Evolutionary conservation across 2,888 invertebrate genomes (phyloP).

Genomic region (Leucania comma): DNA sequence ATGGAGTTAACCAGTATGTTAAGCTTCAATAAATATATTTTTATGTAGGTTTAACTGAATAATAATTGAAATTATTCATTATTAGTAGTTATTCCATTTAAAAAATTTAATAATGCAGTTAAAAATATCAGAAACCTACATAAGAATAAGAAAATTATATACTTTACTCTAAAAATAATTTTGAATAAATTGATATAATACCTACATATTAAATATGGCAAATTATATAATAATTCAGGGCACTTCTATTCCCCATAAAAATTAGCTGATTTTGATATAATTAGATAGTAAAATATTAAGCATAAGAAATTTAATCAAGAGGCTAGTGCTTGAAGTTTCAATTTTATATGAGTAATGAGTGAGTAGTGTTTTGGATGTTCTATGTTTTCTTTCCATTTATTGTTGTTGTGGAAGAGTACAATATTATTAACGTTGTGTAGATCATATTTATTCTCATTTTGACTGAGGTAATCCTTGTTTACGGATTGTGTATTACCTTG

Average conservation of each 20-base stretch:
- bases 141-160: conserved; percentile 36
- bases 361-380: conserved; percentile 72
- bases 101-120: conserved; percentile 38
- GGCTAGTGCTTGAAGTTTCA: conserved; percentile 76
- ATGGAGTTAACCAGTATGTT: conserved; percentile 37
- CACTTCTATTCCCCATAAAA: conserved; percentile 70
- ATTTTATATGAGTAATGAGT: conserved; percentile 67
- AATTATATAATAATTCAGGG: conserved; percentile 64
- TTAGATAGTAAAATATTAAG: conserved; percentile 69
- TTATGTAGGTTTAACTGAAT: conserved; percentile 59
- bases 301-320: conserved; percentile 66
- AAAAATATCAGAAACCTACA: conserved; percentile 49
- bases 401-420: conserved; percentile 70
- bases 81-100: conserved; percentile 37
- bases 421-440: conserved; percentile 59
- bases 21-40: conserved; percentile 57
- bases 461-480: conserved; percentile 79
- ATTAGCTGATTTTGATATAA: conserved; percentile 69
- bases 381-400: conserved; percentile 69
- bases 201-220: conserved; percentile 55
- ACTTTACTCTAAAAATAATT: conserved; percentile 45
- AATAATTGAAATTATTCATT: conserved; percentile 46
- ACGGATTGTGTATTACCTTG: conserved; percentile 81
- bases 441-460: conserved; percentile 76
- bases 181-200: conserved; percentile 42